phyloP scores from a whole-genome alignment of 1,140 invertebrate species.

The Drusus annulatus region DNA sequence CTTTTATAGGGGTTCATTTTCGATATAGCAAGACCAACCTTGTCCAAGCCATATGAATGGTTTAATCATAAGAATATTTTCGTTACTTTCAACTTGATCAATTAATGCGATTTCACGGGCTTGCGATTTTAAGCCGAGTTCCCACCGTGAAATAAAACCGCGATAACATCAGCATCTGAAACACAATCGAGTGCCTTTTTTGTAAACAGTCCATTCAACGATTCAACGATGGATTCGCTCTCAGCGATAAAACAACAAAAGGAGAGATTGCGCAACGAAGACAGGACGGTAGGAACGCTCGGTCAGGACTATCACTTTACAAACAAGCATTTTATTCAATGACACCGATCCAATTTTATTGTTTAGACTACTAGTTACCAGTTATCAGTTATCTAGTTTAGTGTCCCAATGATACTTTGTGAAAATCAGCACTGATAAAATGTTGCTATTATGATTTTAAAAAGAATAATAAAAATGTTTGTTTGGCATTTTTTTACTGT shows the following conservation, averaged over 20 bases:
- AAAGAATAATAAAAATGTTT: no score
- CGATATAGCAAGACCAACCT: no score
- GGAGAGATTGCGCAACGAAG: slow-evolving; percentile 13
- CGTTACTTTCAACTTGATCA: slow-evolving; percentile 25
- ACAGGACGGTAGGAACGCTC: not conserved
- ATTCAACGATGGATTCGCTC: slow-evolving; percentile 13
- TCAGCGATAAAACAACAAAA: slow-evolving; percentile 31
- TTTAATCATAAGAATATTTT: not conserved
- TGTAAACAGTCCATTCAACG: slow-evolving; percentile 29
- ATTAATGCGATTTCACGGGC: slow-evolving; percentile 9
- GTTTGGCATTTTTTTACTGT: no score
- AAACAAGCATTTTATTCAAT: no score
- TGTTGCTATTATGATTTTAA: no score
- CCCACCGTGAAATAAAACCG: slow-evolving; percentile 29
- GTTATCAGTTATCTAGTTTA: no score
- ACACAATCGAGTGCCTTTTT: slow-evolving; percentile 26
- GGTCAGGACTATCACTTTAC: not conserved
- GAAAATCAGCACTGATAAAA: no score
- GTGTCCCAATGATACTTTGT: no score
- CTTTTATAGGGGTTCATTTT: no score
- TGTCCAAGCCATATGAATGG: no score
- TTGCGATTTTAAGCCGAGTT: slow-evolving; percentile 16
- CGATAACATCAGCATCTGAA: slow-evolving; percentile 14
- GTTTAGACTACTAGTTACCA: no score
- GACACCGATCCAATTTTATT: no score